Conservation (phyloP, 1,140 invertebrate genomes). For the Plectrocnemia conspersa region DNA sequence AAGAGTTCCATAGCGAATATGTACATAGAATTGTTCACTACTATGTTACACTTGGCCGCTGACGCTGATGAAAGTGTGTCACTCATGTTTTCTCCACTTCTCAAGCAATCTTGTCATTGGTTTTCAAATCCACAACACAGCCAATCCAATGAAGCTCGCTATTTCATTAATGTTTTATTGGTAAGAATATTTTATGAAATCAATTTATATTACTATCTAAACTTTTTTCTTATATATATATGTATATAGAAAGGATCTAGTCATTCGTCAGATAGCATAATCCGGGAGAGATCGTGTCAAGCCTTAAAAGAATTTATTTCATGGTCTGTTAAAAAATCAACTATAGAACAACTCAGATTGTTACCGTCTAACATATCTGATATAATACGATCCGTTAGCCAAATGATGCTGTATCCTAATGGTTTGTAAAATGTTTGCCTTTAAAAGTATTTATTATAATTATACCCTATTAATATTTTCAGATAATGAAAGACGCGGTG, state of each 20-base stretch:
- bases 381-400: slow-evolving; percentile 26
- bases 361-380: slow-evolving; percentile 11
- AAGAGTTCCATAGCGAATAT: slow-evolving; percentile 9
- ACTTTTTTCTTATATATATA: neutral
- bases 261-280: slow-evolving; percentile 18
- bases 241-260: slow-evolving; percentile 21
- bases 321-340: slow-evolving; percentile 18
- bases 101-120: slow-evolving; percentile 32
- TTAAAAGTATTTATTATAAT: slow-evolving; percentile 10
- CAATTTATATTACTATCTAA: slow-evolving; percentile 1
- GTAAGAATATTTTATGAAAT: slow-evolving; percentile 13
- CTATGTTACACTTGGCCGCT: slow-evolving; percentile 18
- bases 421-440: slow-evolving; percentile 12
- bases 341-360: slow-evolving; percentile 1
- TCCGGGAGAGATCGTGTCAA: slow-evolving; percentile 22
- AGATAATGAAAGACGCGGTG: slow-evolving; percentile 23
- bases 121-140: slow-evolving; percentile 10
- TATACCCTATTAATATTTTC: slow-evolving; percentile 12
- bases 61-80: slow-evolving; percentile 24
- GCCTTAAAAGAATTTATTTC: slow-evolving; percentile 23
- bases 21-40: slow-evolving; percentile 8
- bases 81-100: slow-evolving; percentile 26
- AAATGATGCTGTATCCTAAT: slow-evolving; percentile 28
- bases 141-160: slow-evolving; percentile 5
- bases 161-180: slow-evolving; percentile 23